Evolutionary conservation across 1,140 invertebrate species (phyloP).

Genomic region (Drosophila lacertosa): DNA sequence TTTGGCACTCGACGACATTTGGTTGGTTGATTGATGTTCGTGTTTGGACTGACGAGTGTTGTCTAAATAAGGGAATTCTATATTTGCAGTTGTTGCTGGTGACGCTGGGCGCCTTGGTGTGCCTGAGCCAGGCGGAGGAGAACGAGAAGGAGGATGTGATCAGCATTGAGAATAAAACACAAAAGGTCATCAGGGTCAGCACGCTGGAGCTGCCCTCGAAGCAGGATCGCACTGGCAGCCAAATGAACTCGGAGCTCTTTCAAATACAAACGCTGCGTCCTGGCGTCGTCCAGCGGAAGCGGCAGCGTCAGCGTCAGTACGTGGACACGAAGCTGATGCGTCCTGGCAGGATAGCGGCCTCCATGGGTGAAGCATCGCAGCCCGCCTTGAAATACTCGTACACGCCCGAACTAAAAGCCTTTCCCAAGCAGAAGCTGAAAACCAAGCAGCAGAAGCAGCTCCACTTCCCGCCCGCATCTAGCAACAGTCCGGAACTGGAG

Average conservation of each 20-base stretch:
- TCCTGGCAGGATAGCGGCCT: constrained; percentile 27
- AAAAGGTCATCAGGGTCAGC: constrained; percentile 78
- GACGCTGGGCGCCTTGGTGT: constrained; percentile 14
- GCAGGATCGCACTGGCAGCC: constrained; percentile 55
- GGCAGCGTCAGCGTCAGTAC: constrained; percentile 45
- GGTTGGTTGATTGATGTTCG: constrained; percentile 67
- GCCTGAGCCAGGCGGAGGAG: constrained; percentile 4
- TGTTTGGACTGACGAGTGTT: constrained; percentile 3
- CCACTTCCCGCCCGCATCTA: constrained; percentile 57
- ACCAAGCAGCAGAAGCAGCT: constrained; percentile 74
- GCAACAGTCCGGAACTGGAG: constrained; percentile 20
- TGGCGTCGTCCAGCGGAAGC: background rate
- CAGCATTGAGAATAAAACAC: constrained; percentile 65
- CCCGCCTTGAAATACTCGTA: constrained; percentile 56
- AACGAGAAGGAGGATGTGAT: constrained; percentile 69
- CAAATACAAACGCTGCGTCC: constrained; percentile 71
- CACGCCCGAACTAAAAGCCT: constrained; percentile 73
- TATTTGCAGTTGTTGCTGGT: constrained; percentile 35
- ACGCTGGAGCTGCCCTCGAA: constrained; percentile 67
- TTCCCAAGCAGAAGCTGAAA: constrained; percentile 73
- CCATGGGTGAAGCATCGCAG: constrained; percentile 68
- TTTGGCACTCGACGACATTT: constrained; percentile 54
- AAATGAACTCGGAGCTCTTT: constrained; percentile 72
- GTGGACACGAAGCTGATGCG: constrained; percentile 71
- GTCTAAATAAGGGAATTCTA: background rate